A percentile compares a stretch with the other conserved stretches of the same genome.
Conservation (phyloP, 2,888 invertebrate genomes). For the Stenurella melanura region DNA sequence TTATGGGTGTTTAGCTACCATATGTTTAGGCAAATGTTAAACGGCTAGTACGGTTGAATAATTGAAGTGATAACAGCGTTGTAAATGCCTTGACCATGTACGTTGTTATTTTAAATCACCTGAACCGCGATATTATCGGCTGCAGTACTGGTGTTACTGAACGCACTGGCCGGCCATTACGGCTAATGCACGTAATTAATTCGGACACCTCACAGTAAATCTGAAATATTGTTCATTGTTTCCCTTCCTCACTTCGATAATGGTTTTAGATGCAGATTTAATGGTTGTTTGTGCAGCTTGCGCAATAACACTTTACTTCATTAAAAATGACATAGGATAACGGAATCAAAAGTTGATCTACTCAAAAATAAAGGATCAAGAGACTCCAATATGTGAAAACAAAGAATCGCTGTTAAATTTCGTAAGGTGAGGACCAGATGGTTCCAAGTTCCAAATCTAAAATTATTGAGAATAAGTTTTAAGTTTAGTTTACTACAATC, state of each 20-base stretch:
- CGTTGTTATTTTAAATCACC: slow-evolving; percentile 65
- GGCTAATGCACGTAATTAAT: slow-evolving; percentile 62
- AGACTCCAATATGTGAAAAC: no score
- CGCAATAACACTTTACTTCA: not conserved
- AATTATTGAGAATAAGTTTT: no score
- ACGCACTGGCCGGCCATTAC: slow-evolving; percentile 61
- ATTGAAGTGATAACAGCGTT: slow-evolving; percentile 57
- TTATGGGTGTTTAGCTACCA: slow-evolving; percentile 30
- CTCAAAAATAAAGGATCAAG: no score
- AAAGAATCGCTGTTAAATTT: no score
- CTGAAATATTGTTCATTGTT: slow-evolving; percentile 62
- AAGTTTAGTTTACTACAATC: no score
- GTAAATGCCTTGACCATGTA: slow-evolving; percentile 62
- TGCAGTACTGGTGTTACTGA: slow-evolving; percentile 58
- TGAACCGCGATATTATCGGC: slow-evolving; percentile 62
- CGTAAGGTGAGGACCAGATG: no score
- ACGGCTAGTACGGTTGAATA: slow-evolving; percentile 44
- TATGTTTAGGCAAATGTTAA: slow-evolving; percentile 37
- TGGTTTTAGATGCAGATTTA: slow-evolving; percentile 39
- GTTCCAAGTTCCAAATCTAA: no score
- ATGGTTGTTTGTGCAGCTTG: slow-evolving; percentile 30
- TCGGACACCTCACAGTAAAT: slow-evolving; percentile 59
- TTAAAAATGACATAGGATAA: not conserved
- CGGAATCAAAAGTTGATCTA: no score
- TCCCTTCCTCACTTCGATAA: slow-evolving; percentile 32